Percentiles rank a stretch among this genome's conserved stretches.
These are phyloP conservation scores for Dasyprocta punctata DNA, from an alignment of 2,113 vertebrate species.

Conservation along the genomic window DNA sequence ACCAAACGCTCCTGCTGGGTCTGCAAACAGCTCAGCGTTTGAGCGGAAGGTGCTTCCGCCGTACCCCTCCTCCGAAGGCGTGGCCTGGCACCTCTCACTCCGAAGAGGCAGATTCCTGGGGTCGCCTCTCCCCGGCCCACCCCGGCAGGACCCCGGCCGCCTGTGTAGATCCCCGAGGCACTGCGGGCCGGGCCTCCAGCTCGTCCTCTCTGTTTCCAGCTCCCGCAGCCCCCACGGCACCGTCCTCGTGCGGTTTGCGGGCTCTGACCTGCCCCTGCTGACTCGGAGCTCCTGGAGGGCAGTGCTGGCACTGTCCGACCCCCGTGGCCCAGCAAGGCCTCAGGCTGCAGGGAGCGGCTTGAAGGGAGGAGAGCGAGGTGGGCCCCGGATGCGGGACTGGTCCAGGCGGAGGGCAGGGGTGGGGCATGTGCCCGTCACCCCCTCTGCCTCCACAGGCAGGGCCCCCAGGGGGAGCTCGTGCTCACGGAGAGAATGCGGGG, in stretches of 20 bases:
- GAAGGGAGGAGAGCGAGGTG: not conserved
- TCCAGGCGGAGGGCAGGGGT: not conserved
- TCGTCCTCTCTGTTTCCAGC: rapidly evolving
- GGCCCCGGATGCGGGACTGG: not conserved
- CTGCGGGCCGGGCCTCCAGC: rapidly evolving
- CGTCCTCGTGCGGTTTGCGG: not conserved
- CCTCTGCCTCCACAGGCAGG: not conserved
- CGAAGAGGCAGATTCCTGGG: not conserved
- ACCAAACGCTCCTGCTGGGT: rapidly evolving
- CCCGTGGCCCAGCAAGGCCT: not conserved
- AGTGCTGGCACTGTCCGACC: not conserved
- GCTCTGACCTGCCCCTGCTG: not conserved
- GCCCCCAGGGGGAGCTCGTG: rapidly evolving
- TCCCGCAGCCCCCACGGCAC: not conserved
- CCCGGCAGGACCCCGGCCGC: not conserved
- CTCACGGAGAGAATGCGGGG: no score
- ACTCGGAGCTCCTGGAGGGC: not conserved
- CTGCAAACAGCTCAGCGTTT: not conserved
- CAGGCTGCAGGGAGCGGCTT: not conserved
- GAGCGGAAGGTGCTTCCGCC: not conserved
- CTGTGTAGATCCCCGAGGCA: not conserved
- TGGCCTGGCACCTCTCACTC: not conserved
- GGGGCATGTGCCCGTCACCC: rapidly evolving
- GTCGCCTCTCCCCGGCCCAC: not conserved
- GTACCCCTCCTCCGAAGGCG: not conserved